A percentile compares a stretch with the other conserved stretches of the same genome.
Conservation (phyloP, 2,888 invertebrate genomes). For the Conchocele bisecta region DNA sequence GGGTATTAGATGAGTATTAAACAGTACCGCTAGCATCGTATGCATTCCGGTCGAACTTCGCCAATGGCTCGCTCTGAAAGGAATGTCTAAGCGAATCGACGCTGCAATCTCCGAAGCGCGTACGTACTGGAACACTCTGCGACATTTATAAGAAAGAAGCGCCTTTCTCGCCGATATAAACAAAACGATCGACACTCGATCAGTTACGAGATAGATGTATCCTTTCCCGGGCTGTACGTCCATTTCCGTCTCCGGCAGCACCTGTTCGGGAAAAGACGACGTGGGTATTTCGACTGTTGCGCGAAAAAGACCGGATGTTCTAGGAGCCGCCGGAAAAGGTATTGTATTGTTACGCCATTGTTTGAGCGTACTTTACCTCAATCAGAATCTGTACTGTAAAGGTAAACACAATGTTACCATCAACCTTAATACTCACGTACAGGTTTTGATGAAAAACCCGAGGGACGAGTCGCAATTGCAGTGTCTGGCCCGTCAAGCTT, state of each 20-base stretch:
- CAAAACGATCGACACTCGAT: background rate
- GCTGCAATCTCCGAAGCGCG: no score
- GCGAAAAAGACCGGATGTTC: conserved; percentile 28
- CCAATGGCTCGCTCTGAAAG: no score
- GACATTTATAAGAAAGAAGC: no score
- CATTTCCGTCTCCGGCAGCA: conserved; percentile 41
- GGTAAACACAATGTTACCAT: conserved; percentile 38
- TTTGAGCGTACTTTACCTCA: conserved; percentile 35
- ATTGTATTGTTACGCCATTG: conserved; percentile 52
- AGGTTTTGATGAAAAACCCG: conserved; percentile 45
- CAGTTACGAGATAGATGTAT: conserved; percentile 22
- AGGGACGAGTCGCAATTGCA: conserved; percentile 45
- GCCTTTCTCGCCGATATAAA: no score
- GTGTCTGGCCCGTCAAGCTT: conserved; percentile 37
- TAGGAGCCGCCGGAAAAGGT: conserved; percentile 37
- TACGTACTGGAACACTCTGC: no score
- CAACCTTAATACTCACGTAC: conserved; percentile 37
- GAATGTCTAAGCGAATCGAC: no score
- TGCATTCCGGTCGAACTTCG: no score
- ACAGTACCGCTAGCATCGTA: no score
- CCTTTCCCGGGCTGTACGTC: conserved; percentile 42
- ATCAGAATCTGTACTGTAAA: conserved; percentile 44
- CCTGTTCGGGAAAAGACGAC: conserved; percentile 29
- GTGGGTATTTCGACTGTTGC: background rate
- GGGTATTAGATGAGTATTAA: no score